Base-by-base conservation (phyloP, 2,888 invertebrate genomes). In the Ochropacha duplaris region DNA sequence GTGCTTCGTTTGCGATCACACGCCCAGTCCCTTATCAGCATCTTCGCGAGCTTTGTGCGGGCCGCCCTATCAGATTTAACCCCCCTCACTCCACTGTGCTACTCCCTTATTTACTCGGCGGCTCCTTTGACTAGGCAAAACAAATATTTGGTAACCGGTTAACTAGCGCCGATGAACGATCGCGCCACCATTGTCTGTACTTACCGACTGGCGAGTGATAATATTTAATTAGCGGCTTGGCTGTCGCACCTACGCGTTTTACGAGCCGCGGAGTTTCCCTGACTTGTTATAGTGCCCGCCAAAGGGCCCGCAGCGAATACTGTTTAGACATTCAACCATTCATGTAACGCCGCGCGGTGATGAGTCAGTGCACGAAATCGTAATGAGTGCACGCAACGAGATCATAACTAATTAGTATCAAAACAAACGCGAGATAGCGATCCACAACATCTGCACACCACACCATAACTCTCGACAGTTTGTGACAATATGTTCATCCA, bases 151-250 rank as follows among this genome's bases (percentile, higher is more conserved):
- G 84, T 78, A 83, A 87, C 85, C 82, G 76, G 88, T 88, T 87
- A 89, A 87, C 87, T 87, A 87, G 84, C 85, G 83, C 86, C 85
- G 86, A 88, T 89, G 86, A 87, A 79, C 82, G 84, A 84, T 84
- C 83, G 78, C 79, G 78, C 83, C 75, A 78, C 82, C 66, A 88
- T 91, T 91, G 90, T 90, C 86, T 88, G 84, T 82, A 77, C 76
- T 76, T 77, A 79, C 85, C 84, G 87, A 83, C 83, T 82, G 81
- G 75, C 77, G 68, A 83, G 83, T 89, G 89, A 89, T 90, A 90
- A 91, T 91, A 90, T 92, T 90, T 92, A 91, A 92, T 92, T 90
- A 92, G 90, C 85, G 86, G 81, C 83, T 77, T 68, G 80, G 84
- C 78, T 86, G 88, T 91, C 86, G 85, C 90, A 89, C 91, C 90